A percentile compares a stretch with the other conserved stretches of the same genome.
Conservation (phyloP, 64 coral and sea anemone genomes). For the Pachyseris speciosa region DNA sequence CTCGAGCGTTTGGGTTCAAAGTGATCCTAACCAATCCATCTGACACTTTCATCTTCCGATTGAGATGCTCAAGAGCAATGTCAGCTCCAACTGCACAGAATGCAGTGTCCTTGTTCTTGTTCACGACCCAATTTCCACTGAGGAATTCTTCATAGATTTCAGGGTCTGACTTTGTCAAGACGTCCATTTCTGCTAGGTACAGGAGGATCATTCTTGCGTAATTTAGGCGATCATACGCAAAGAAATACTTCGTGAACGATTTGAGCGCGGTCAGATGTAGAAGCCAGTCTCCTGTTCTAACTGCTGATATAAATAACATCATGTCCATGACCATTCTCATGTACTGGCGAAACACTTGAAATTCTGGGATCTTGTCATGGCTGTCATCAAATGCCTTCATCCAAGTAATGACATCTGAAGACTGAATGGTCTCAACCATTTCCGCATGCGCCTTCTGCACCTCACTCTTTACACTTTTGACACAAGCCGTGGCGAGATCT, state of each 20-base stretch:
- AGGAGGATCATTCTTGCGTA: neutral
- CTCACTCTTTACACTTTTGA: neutral
- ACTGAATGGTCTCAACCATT: neutral
- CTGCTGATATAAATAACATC: neutral
- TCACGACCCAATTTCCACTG: neutral
- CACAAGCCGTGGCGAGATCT: neutral
- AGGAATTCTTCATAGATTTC: neutral
- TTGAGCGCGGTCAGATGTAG: neutral
- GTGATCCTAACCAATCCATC: slow-evolving; percentile 29
- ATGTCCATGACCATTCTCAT: neutral
- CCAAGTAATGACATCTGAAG: neutral
- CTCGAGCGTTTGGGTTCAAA: neutral
- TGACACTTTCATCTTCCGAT: slow-evolving; percentile 51
- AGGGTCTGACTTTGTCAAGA: neutral
- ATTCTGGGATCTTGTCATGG: neutral
- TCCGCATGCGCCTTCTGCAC: neutral
- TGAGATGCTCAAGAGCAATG: slow-evolving; percentile 15
- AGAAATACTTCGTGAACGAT: neutral
- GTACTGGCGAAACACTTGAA: neutral
- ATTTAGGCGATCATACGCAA: neutral
- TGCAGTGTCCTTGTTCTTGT: neutral
- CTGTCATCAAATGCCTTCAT: neutral
- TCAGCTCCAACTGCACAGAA: slow-evolving; percentile 3
- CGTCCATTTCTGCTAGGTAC: neutral
- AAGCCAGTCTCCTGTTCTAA: neutral